A percentile compares a stretch with the other conserved stretches of the same genome.
These are phyloP conservation scores for Conger conger DNA, from an alignment of 2,113 vertebrate genomes.

Conservation along the genomic window DNA sequence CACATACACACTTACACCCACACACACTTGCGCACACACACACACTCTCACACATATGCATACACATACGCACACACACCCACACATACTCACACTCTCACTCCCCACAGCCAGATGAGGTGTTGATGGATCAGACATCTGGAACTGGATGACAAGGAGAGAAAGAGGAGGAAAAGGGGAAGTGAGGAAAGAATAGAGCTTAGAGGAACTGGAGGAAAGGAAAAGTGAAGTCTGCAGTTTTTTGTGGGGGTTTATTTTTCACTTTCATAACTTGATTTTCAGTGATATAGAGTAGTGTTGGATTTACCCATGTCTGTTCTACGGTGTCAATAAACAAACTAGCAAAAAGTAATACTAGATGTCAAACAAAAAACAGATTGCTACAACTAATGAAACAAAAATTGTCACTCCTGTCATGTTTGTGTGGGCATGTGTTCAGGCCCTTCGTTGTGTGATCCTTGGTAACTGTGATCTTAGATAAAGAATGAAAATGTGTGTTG, in stretches of 20 bases:
- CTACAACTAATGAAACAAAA: no score
- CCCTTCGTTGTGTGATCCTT: no score
- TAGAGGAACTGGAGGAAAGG: neutral
- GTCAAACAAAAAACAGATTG: neutral
- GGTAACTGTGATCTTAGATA: no score
- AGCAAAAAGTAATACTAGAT: neutral
- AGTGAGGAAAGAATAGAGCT: slow-evolving; percentile 32
- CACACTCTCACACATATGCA: slow-evolving; percentile 53
- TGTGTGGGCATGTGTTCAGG: no score
- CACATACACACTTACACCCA: slow-evolving; percentile 52
- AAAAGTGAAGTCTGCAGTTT: neutral
- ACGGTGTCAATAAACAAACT: neutral
- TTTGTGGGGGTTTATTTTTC: no score
- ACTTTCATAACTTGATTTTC: no score
- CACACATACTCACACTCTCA: slow-evolving; percentile 31
- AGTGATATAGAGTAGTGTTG: no score
- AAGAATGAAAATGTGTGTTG: no score
- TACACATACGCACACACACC: slow-evolving; percentile 53
- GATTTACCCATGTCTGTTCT: neutral
- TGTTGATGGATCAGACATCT: slow-evolving; percentile 79
- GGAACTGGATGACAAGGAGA: slow-evolving; percentile 69
- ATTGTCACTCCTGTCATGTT: no score
- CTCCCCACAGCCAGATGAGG: slow-evolving; percentile 66
- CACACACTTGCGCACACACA: slow-evolving; percentile 54
- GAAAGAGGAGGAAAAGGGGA: slow-evolving; percentile 43